phyloP scores from a whole-genome alignment of 2,888 invertebrate species.

The Tetramorium bicarinatum region DNA sequence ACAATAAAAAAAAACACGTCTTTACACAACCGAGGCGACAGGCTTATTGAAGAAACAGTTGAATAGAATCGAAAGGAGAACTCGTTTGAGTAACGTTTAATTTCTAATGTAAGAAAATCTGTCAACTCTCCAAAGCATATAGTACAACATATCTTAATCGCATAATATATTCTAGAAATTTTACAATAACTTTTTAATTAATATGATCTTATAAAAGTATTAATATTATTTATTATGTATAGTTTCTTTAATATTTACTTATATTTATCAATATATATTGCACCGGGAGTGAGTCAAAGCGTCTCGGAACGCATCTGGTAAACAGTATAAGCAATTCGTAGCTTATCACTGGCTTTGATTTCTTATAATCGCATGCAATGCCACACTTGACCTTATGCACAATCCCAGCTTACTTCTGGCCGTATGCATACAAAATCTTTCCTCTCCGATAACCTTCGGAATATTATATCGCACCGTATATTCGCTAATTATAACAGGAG shows the following conservation, averaged over 20 bases:
- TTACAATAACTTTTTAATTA: background rate
- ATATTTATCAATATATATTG: background rate
- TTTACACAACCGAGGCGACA: constrained; percentile 8
- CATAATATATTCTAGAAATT: background rate
- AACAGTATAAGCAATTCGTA: constrained; percentile 42
- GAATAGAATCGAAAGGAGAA: background rate
- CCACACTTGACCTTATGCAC: constrained; percentile 70
- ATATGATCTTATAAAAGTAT: background rate
- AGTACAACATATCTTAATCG: background rate
- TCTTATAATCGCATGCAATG: constrained; percentile 66
- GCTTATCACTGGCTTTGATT: constrained; percentile 58
- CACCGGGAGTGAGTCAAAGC: constrained; percentile 8
- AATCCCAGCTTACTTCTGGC: constrained; percentile 52
- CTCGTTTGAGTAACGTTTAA: background rate
- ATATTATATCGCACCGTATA: constrained; percentile 59
- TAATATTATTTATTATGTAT: background rate
- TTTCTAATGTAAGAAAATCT: background rate
- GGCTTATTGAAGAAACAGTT: background rate
- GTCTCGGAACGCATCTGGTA: constrained; percentile 44
- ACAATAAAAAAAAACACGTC: constrained; percentile 76
- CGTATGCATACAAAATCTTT: constrained; percentile 64
- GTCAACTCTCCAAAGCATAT: background rate
- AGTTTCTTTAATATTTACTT: constrained; percentile 8
- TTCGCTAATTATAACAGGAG: constrained; percentile 69
- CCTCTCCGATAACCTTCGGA: constrained; percentile 66